Evolutionary conservation across 2,797 vertebrate species (phyloP).

Genomic region (Phylloscopus collybita): DNA sequence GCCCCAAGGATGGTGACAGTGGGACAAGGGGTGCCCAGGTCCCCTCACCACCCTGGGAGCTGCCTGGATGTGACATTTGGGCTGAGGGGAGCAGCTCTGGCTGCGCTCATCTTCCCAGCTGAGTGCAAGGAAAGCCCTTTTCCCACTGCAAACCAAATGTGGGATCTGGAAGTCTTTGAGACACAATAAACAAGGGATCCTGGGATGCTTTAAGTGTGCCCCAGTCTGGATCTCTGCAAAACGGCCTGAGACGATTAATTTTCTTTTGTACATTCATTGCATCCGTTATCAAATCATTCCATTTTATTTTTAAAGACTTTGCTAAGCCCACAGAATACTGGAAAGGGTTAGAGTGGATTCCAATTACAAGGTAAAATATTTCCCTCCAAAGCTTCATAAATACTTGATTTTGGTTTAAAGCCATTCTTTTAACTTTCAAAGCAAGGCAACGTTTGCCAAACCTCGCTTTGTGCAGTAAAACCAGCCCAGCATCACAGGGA

Average conservation of each 20-base stretch:
- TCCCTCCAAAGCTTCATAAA: conserved; percentile 38
- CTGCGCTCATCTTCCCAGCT: neutral
- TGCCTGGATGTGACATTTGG: neutral
- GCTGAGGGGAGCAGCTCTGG: neutral
- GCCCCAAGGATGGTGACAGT: accelerated
- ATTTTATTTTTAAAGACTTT: conserved; percentile 33
- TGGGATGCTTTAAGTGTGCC: neutral
- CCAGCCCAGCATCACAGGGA: conserved; percentile 8
- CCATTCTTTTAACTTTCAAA: conserved; percentile 42
- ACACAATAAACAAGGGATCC: neutral
- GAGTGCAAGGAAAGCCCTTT: neutral
- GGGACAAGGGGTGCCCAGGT: neutral
- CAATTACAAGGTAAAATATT: conserved; percentile 44
- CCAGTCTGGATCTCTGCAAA: neutral
- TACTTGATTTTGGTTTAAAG: neutral
- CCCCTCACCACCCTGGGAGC: neutral
- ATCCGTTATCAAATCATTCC: neutral
- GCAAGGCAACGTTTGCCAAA: conserved; percentile 1
- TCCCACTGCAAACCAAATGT: neutral
- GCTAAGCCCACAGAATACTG: conserved; percentile 9
- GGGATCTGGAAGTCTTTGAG: neutral
- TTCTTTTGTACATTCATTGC: conserved; percentile 24
- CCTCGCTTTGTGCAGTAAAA: conserved; percentile 7
- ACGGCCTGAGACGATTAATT: neutral
- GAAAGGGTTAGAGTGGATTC: conserved; percentile 24